Base-by-base conservation (phyloP, 2,888 invertebrate genomes). In the Plagodis pulveraria region DNA sequence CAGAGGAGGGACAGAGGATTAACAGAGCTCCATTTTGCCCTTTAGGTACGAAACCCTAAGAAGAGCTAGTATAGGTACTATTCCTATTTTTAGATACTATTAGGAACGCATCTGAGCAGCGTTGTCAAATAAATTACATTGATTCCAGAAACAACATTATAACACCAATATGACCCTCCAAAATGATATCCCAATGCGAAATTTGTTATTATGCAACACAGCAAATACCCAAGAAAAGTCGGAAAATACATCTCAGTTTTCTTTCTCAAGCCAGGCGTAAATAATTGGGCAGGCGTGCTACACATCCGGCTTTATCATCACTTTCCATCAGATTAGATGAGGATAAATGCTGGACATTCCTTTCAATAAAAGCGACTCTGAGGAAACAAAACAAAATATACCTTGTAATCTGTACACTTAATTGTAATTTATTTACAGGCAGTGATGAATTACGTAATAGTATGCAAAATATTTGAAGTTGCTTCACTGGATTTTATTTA, bases 231-330 rank as follows among this genome's bases (percentile, higher is more conserved):
- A 56, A 43, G 49, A 58, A 54, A 59, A 53, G 22, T 47, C 45
- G 50, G 58, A 34, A 36, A 63, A 61, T 58, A 58, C 51, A 56
- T 48, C 8, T 56, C 45, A 41, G 55, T 55, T 49, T 56, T 40
- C 35, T 41, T 53, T 58, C 49, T 58, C 49, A 22, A 22, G 56
- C 10, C 51, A 56, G 49, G 55, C 51, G 52, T 65, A 61, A 67
- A 61, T 65, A 67, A 65, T 67, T 10, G 65, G 35, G 50, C 5
- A 48, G 48, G 56, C 63, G 57, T 57, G 58, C 54, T 36, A 51
- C 54, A 56, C 56, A 50, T 61, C 55, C 40, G 36, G 49, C 41
- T 10, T 55, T 45, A 47, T 55, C 53, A 55, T 63, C 58, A 58
- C 50, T 56, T 58, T 49, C 54, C 60, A 56, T 58, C 41, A 54